Base-by-base conservation (phyloP, 2,888 invertebrate species). In the Melinaea menophilus region DNA sequence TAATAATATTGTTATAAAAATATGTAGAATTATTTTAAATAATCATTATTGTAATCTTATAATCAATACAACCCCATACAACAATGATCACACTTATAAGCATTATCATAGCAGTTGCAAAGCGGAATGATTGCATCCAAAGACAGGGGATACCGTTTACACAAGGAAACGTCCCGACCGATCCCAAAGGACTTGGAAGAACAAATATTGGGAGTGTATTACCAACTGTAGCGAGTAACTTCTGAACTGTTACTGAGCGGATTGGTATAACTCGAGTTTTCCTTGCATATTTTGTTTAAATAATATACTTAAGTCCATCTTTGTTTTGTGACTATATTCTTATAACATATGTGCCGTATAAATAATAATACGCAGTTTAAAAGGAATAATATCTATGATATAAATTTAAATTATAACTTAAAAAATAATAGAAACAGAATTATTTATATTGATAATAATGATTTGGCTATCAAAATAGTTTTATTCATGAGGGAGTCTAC, bases 151-250 rank as follows among this genome's bases (percentile, higher is more conserved):
- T 80, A 81, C 76, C 86, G 84, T 84, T 84, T 85, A 82, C 79
- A 77, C 78, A 75, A 73, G 74, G 76, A 76, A 76, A 73, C 79
- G 76, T 76, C 76, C 79, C 76, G 73, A 70, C 75, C 76, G 72
- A 74, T 79, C 81, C 80, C 78, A 61, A 61, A 70, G 77, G 84
- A 80, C 79, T 76, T 75, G 75, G 75, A 75, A 74, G 74, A 63
- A 75, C 85, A 86, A 88, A 88, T 88, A 88, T 88, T 86, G 85
- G 82, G 80, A 79, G 75, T 83, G 82, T 85, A 85, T 87, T 86
- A 87, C 81, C 74, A 77, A 76, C 64, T 74, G 79, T 81, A 84
- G 82, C 85, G 77, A 83, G 79, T 81, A 82, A 80, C 82, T 86
- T 68, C 66, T 70, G 61, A 67, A 70, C 63, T 68, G 57, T 34